Base-by-base conservation (phyloP, 2,888 invertebrate species). In the Nemapogon koenigi region DNA sequence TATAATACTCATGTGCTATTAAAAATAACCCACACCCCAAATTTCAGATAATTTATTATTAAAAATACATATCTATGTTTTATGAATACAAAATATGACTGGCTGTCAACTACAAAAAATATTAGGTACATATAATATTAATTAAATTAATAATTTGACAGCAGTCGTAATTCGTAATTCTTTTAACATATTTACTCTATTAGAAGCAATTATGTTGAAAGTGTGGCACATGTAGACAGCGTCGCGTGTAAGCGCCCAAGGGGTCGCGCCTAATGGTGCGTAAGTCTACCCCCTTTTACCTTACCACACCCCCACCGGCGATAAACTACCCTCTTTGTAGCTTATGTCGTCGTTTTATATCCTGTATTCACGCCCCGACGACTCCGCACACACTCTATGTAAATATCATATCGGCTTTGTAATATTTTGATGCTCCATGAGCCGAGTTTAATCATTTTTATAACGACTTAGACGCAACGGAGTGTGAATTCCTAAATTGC, bases 181-280 rank as follows among this genome's bases (percentile, higher is more conserved):
- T n/a, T n/a, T n/a, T n/a, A n/a, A 10, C 10, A 10, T 22, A 7
- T 47, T 41, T 46, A 52, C 54, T 61, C 61, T 64, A 72, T 73
- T 67, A 72, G 65, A 65, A 64, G 63, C 66, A 72, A 72, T 75
- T 73, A 73, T 55, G 66, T 67, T 66, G 65, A 68, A 66, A 69
- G 69, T 68, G 66, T 70, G 70, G 66, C 70, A 71, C 64, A 64
- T 72, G 72, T 67, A n/a, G 45, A 40, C 47, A 57, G 53, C 53
- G 38, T 38, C 66, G 68, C 68, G 67, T 69, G 71, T 60, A 52
- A 48, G 50, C 55, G 64, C 59, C 60, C 55, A 55, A 53, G 59
- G 60, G 59, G 57, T 57, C 49, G 53, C 55, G 63, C 51, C 71
- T 76, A 76, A 76, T 76, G 75, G 72, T 63, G 72, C 72, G 73